Conservation (phyloP, 2,888 invertebrate species). For the Oscheius myriophilus region DNA sequence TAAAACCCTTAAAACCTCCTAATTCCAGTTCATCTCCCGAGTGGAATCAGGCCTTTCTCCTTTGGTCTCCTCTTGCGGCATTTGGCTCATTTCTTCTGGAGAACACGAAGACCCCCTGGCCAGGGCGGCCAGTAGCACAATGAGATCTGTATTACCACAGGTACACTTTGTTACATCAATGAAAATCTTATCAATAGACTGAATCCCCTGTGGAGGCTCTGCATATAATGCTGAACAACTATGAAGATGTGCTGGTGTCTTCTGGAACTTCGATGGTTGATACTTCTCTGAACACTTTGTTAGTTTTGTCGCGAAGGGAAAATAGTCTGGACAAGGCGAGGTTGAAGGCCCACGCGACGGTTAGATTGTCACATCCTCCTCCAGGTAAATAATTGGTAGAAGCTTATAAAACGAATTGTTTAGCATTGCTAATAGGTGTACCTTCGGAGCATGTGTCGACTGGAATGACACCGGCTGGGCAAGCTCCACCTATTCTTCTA, state of each 20-base stretch:
- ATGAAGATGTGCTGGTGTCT: slow-evolving; percentile 40
- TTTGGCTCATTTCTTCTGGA: slow-evolving; percentile 60
- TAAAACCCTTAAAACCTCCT: slow-evolving; percentile 15
- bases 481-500: slow-evolving; percentile 43
- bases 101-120: slow-evolving; percentile 59
- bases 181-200: slow-evolving; percentile 17
- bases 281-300: slow-evolving; percentile 55
- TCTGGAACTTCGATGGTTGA: slow-evolving; percentile 40
- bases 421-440: slow-evolving; percentile 65
- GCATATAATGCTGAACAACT: slow-evolving; percentile 55
- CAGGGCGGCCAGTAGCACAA: slow-evolving; percentile 45
- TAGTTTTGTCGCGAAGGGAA: slow-evolving; percentile 47
- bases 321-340: slow-evolving; percentile 25
- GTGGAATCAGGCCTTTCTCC: slow-evolving; percentile 48
- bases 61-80: slow-evolving; percentile 45
- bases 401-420: slow-evolving; percentile 12
- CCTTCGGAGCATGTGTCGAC: slow-evolving; percentile 54
- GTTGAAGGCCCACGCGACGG: slow-evolving; percentile 48
- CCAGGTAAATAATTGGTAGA: slow-evolving; percentile 43
- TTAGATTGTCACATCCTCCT: slow-evolving; percentile 64
- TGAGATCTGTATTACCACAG: slow-evolving; percentile 57
- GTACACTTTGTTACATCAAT: background rate
- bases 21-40: slow-evolving; percentile 37
- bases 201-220: slow-evolving; percentile 59
- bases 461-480: slow-evolving; percentile 43